These are phyloP conservation scores for Bungarus multicinctus DNA, from an alignment of 2,113 vertebrate species.

Conservation along the genomic window DNA sequence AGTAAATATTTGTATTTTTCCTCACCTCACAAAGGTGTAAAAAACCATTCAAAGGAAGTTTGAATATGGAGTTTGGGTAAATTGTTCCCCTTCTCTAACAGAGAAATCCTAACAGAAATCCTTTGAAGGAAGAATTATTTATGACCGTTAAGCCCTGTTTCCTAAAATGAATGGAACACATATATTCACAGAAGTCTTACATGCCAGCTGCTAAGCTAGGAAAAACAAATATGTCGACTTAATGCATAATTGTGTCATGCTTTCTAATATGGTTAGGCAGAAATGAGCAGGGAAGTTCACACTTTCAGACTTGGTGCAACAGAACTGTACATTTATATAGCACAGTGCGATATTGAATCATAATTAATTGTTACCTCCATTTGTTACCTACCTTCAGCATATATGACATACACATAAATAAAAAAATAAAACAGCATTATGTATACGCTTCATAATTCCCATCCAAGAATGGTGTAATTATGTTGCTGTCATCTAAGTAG, in stretches of 20 bases:
- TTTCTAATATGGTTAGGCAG: not conserved
- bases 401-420: not conserved
- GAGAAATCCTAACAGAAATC: not conserved
- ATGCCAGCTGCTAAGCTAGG: not conserved
- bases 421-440: not conserved
- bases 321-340: not conserved
- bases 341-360: not conserved
- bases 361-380: not conserved
- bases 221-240: conserved; percentile 16
- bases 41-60: not conserved
- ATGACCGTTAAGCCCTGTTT: not conserved
- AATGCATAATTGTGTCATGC: not conserved
- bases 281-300: not conserved
- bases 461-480: not conserved
- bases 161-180: not conserved
- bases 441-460: not conserved
- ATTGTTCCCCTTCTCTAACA: not conserved
- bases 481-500: not conserved
- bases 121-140: not conserved
- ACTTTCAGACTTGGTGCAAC: not conserved
- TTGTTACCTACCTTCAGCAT: not conserved
- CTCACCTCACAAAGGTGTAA: not conserved
- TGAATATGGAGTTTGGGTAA: not conserved
- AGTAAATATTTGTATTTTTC: not conserved
- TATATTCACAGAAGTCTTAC: not conserved